A percentile compares a stretch with the other conserved stretches of the same genome.
These are phyloP conservation scores for Pantherophis vulpinus DNA, from an alignment of 2,797 vertebrate genomes.

Conservation along the genomic window DNA sequence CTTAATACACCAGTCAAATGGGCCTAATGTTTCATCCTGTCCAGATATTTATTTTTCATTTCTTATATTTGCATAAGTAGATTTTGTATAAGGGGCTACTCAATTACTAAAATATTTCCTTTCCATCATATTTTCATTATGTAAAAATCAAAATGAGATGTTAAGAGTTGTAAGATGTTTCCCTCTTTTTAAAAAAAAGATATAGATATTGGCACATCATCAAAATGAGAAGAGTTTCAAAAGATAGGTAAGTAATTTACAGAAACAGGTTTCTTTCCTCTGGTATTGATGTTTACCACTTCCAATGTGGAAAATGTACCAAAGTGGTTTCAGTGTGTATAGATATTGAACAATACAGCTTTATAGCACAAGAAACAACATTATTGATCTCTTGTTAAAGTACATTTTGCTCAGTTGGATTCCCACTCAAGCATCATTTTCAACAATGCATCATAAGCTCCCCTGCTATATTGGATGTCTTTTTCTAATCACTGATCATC, in stretches of 20 bases:
- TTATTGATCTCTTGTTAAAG: conserved; percentile 52
- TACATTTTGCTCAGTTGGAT: conserved; percentile 35
- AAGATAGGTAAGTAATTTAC: conserved; percentile 43
- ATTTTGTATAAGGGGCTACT: neutral
- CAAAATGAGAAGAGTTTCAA: conserved; percentile 43
- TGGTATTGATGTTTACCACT: conserved; percentile 50
- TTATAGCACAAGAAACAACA: conserved; percentile 36
- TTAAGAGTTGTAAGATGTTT: neutral
- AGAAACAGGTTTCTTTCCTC: conserved; percentile 62
- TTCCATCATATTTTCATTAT: conserved; percentile 18
- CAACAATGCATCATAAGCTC: conserved; percentile 54
- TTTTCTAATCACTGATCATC: conserved; percentile 50
- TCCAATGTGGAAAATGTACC: conserved; percentile 48
- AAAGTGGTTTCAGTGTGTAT: conserved; percentile 42
- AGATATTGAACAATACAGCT: conserved; percentile 25
- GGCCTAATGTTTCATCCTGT: neutral
- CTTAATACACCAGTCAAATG: neutral
- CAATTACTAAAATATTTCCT: conserved; percentile 12
- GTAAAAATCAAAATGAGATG: conserved; percentile 41
- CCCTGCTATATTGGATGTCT: conserved; percentile 56
- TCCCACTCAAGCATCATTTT: conserved; percentile 52
- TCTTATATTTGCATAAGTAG: neutral
- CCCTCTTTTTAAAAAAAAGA: conserved; percentile 46
- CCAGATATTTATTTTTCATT: conserved; percentile 19
- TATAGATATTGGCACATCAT: conserved; percentile 62